Percentiles rank a stretch among this genome's conserved stretches.
Evolutionary conservation across 2,113 vertebrate genomes (phyloP).

Genomic region (Ranitomeya imitator): DNA sequence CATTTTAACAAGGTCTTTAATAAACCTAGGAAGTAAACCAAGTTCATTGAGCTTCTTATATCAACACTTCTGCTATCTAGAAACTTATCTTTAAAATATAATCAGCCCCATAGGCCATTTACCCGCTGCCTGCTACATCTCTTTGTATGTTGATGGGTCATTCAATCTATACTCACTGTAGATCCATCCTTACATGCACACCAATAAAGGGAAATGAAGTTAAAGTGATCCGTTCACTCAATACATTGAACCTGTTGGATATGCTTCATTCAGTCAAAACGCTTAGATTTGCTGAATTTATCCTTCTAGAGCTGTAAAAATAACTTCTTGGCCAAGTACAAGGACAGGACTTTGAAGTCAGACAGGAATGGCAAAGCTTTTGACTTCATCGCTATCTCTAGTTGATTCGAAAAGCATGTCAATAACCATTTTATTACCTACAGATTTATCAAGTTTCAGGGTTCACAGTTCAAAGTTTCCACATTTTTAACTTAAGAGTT

Average conservation of each 20-base stretch:
- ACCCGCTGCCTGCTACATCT: not conserved
- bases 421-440: conserved; percentile 31
- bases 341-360: conserved; percentile 19
- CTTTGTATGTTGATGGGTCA: not conserved
- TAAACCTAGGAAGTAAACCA: not conserved
- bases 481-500: not conserved
- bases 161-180: not conserved
- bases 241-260: not conserved
- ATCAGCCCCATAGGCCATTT: not conserved
- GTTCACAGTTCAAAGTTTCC: conserved; percentile 36
- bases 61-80: too few species aligned
- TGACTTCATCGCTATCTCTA: not conserved
- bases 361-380: not conserved
- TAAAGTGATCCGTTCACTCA: not conserved
- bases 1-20: not conserved
- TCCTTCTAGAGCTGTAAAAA: conserved; percentile 28
- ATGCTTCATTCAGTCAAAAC: not conserved
- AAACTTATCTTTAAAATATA: not conserved
- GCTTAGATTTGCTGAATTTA: not conserved
- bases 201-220: not conserved
- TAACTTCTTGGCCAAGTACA: not conserved
- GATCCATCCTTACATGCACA: not conserved
- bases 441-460: not conserved
- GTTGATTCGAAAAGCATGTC: conserved; percentile 3
- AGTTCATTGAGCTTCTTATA: too few species aligned